Percentiles rank a stretch among this genome's conserved stretches.
Conservation (phyloP, 2,113 vertebrate species). For the Plecotus auritus region DNA sequence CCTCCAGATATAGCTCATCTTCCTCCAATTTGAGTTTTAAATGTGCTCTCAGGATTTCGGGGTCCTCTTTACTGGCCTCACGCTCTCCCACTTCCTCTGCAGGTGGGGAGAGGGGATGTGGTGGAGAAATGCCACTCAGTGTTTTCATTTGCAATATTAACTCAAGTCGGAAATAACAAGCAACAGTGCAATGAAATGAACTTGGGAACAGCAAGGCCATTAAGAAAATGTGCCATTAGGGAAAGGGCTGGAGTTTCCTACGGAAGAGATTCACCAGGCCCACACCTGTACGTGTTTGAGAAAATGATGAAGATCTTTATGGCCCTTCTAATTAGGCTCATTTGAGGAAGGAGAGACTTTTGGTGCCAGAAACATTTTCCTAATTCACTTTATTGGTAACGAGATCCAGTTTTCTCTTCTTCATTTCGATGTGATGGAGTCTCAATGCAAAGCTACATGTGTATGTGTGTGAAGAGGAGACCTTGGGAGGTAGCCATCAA, state of each 20-base stretch:
- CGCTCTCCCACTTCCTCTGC: not conserved
- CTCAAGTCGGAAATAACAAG: conserved; percentile 76
- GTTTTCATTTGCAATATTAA: conserved; percentile 77
- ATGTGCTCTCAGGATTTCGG: not conserved
- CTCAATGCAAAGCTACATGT: not conserved
- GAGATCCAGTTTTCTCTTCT: conserved; percentile 49
- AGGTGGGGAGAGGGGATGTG: not conserved
- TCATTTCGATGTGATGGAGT: not conserved
- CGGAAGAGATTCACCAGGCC: conserved; percentile 70
- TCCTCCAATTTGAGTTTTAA: not conserved
- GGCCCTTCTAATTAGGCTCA: conserved; percentile 76
- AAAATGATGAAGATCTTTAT: conserved; percentile 80
- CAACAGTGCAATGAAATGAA: conserved; percentile 73
- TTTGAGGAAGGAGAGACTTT: conserved; percentile 75
- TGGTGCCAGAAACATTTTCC: conserved; percentile 68
- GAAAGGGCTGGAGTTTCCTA: conserved; percentile 69
- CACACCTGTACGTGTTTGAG: conserved; percentile 67
- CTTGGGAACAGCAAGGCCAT: conserved; percentile 77
- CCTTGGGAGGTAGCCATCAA: conserved; percentile 24
- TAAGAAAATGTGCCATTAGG: conserved; percentile 80
- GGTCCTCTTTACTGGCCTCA: not conserved
- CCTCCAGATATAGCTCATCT: fast-evolving
- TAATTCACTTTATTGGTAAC: conserved; percentile 68
- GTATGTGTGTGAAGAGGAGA: not conserved
- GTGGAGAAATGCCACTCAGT: conserved; percentile 32